Evolutionary conservation across 2,888 invertebrate genomes (phyloP).

Genomic region (Autographa gamma): DNA sequence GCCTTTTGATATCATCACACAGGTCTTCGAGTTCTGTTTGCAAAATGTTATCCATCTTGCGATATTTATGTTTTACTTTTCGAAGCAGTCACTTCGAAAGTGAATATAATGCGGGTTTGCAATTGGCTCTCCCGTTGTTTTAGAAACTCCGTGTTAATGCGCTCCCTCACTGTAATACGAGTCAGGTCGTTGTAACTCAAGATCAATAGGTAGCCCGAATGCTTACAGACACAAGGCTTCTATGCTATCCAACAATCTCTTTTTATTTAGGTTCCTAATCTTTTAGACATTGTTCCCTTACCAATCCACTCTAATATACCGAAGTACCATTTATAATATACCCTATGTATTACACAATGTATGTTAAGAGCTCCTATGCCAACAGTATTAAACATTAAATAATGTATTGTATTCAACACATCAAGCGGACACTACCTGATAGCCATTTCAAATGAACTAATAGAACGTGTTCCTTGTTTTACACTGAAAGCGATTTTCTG

Average conservation of each 20-base stretch:
- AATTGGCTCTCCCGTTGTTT: not conserved
- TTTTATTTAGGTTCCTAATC: not conserved
- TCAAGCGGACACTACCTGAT: slow-evolving; percentile 20
- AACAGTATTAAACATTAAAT: slow-evolving; percentile 20
- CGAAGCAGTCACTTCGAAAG: too few relatives aligned
- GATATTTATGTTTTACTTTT: not conserved
- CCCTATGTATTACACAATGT: slow-evolving; percentile 8
- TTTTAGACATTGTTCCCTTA: not conserved
- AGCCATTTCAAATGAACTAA: slow-evolving; percentile 8
- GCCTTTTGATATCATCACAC: too few relatives aligned
- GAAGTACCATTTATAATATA: not conserved
- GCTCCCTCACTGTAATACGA: slow-evolving; percentile 2
- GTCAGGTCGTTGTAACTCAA: slow-evolving; percentile 2
- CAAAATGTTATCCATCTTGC: too few relatives aligned
- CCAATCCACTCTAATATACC: not conserved
- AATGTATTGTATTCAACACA: slow-evolving; percentile 28
- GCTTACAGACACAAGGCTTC: not conserved
- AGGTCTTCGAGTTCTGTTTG: too few relatives aligned
- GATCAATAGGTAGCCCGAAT: not conserved
- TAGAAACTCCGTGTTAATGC: not conserved
- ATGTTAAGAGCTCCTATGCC: slow-evolving; percentile 13
- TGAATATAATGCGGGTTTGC: not conserved
- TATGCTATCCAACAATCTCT: not conserved
- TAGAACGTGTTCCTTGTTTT: not conserved
- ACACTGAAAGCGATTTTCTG: not conserved